Evolutionary conservation across 2,888 invertebrate genomes (phyloP).

Genomic region (Ctenicera cuprea): DNA sequence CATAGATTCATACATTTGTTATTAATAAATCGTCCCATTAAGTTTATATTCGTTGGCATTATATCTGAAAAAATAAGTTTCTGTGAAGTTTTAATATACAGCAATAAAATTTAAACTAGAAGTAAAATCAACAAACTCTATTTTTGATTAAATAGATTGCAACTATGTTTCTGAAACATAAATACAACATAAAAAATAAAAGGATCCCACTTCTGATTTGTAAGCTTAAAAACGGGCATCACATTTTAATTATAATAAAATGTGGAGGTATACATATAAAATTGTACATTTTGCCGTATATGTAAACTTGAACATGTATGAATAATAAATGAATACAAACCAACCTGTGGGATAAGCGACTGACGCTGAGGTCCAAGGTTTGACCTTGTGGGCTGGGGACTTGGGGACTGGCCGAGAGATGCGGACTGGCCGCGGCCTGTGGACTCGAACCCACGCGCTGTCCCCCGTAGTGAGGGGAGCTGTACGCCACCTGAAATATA

Average conservation of each 20-base stretch:
- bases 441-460: constrained; percentile 86
- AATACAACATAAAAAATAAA: no score
- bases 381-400: constrained; percentile 94
- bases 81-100: no score
- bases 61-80: no score
- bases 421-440: constrained; percentile 90
- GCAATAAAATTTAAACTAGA: no score
- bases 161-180: no score
- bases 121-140: no score
- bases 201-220: no score
- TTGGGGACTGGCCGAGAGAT: constrained; percentile 86
- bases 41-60: no score
- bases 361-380: constrained; percentile 92
- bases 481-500: constrained; percentile 81
- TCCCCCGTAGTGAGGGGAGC: constrained; percentile 85
- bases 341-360: constrained; percentile 89
- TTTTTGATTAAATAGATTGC: no score
- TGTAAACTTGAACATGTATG: constrained; percentile 37
- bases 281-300: constrained; percentile 33
- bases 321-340: constrained; percentile 55
- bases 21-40: no score
- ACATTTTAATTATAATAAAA: background rate
- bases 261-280: constrained; percentile 25
- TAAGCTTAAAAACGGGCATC: background rate
- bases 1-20: no score